These are phyloP conservation scores for Halesus radiatus DNA, from an alignment of 1,140 invertebrate species.

Conservation along the genomic window DNA sequence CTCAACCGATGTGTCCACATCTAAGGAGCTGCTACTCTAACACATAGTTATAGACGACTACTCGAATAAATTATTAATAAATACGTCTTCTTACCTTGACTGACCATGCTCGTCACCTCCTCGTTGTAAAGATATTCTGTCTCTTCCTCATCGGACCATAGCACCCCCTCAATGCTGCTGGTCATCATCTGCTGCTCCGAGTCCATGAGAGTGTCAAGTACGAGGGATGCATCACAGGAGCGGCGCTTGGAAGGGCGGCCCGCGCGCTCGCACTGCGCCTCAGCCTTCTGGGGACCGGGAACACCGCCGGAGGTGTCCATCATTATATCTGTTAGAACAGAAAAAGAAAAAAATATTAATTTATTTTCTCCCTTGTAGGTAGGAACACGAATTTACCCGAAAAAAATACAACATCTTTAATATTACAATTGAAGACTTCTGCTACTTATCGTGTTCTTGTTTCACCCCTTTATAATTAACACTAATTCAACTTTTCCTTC, in stretches of 20 bases:
- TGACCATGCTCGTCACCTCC: slow-evolving; percentile 66
- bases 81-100: slow-evolving; percentile 67
- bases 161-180: slow-evolving; percentile 69
- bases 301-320: slow-evolving; percentile 22
- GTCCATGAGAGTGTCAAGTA: slow-evolving; percentile 51
- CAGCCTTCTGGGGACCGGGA: background rate
- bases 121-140: slow-evolving; percentile 69
- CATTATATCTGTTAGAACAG: background rate
- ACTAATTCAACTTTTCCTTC: too few species aligned
- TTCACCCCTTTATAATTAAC: too few species aligned
- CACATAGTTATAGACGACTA: too few species aligned
- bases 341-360: background rate
- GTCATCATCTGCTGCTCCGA: slow-evolving; percentile 64
- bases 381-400: too few species aligned
- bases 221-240: slow-evolving; percentile 52
- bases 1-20: too few species aligned
- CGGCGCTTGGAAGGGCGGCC: slow-evolving; percentile 47
- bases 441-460: too few species aligned
- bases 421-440: too few species aligned
- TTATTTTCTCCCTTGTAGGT: too few species aligned
- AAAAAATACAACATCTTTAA: too few species aligned
- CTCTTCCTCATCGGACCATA: slow-evolving; percentile 70
- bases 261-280: background rate
- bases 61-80: too few species aligned
- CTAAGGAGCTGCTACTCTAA: too few species aligned